Base-by-base conservation (phyloP, 2,888 invertebrate genomes). In the Nomada ruficornis region DNA sequence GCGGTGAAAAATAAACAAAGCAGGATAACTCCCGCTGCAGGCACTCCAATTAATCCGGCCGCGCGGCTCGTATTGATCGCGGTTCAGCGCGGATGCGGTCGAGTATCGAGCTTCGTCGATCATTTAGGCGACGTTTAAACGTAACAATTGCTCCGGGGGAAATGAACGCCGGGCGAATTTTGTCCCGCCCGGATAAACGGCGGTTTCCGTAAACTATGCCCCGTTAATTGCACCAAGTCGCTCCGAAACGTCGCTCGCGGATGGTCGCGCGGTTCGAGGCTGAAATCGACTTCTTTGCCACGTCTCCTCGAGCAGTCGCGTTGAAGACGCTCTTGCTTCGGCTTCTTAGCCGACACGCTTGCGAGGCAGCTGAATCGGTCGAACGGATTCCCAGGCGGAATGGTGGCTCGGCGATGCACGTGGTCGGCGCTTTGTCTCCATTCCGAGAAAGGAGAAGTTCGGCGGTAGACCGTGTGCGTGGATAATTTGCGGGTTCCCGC, bases 101-200 rank as follows among this genome's bases (percentile, higher is more conserved):
- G 60, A 2, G 2, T 36, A 62, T 62, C 36, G 36, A 3, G 2
- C 60, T 62, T 36, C 2, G 29, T 50, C 9, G 73, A 44, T 64
- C 57, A 2, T 73, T 29, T 20, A 59, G 20, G 44, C 15, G 54
- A n/a, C 68, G 18, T 57, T 47, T 10, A 65, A 71, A 68, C 52
- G 71, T 23, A 23, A 26, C 52, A 47, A 62, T 47, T 59, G 59
- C 62, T 9, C 2, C 7, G 59, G 57, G 70, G 60, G 54, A 70
- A 74, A 77, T 80, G 77, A 77, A 68, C 80, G 70, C 47, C 52
- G 50, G 54, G 60, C 62, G 42, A 67, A 75, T 62, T 62, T 18
- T n/a, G 69, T 73, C 73, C 60, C 62, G 44, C 64, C 20, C 44
- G 76, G 50, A 59, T 72, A 65, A 70, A 73, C 69, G 76, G 70